phyloP scores from a whole-genome alignment of 2,113 vertebrate species.

The Conger conger region DNA sequence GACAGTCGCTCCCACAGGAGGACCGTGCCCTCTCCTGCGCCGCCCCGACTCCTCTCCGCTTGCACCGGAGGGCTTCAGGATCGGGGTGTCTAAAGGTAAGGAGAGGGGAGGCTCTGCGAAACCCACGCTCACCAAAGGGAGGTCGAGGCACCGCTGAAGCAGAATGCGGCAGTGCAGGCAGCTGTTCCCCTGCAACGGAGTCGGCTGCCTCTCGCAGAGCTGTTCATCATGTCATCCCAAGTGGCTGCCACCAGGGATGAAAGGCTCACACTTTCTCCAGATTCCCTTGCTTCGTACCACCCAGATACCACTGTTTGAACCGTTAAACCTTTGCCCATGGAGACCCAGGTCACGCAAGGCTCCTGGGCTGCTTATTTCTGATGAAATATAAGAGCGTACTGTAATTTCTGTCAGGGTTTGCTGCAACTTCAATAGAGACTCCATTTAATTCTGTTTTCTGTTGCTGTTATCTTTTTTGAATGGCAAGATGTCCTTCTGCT shows the following conservation, averaged over 20 bases:
- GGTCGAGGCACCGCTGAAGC: neutral
- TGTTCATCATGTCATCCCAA: conserved; percentile 47
- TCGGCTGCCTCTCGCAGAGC: conserved; percentile 47
- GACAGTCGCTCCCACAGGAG: conserved; percentile 40
- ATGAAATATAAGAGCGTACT: neutral
- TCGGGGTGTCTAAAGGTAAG: neutral
- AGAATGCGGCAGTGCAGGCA: neutral
- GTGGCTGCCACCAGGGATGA: conserved; percentile 39
- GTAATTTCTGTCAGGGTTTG: neutral
- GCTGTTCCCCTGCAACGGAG: conserved; percentile 17
- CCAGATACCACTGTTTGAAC: conserved; percentile 52
- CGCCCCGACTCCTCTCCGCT: conserved; percentile 1
- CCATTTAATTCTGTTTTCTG: neutral
- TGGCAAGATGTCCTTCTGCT: neutral
- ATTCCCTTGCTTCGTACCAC: conserved; percentile 52
- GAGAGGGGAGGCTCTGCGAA: neutral
- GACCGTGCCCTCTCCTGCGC: neutral
- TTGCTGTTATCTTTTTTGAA: neutral
- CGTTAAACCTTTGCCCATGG: conserved; percentile 46
- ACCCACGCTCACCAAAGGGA: neutral
- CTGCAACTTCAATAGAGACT: neutral
- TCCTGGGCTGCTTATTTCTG: neutral
- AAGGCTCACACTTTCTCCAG: conserved; percentile 52
- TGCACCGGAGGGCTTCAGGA: conserved; percentile 14
- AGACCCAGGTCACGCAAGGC: conserved; percentile 37